A percentile compares a stretch with the other conserved stretches of the same genome.
Conservation (phyloP, 2,888 invertebrate species). For the Drosophila anomelani region DNA sequence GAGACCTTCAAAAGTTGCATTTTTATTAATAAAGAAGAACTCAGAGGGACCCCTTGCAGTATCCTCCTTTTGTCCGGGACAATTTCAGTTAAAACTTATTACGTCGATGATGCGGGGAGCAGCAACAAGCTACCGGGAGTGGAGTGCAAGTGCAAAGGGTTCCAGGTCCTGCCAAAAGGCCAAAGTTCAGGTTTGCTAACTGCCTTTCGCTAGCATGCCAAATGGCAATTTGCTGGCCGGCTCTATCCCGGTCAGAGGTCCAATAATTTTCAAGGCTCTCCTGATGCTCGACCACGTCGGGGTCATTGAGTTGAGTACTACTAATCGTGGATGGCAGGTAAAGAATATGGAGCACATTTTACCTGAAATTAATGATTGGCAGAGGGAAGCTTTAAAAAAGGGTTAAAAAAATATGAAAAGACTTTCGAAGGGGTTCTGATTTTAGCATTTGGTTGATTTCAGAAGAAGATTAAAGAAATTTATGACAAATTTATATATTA, state of each 20-base stretch:
- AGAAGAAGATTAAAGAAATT: neutral
- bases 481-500: neutral
- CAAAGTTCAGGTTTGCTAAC: slow-evolving; percentile 56
- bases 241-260: slow-evolving; percentile 30
- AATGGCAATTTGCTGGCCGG: slow-evolving; percentile 61
- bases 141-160: slow-evolving; percentile 45
- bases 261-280: slow-evolving; percentile 33
- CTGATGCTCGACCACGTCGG: slow-evolving; percentile 24
- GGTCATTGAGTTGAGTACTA: slow-evolving; percentile 30
- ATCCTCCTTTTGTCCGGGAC: slow-evolving; percentile 58
- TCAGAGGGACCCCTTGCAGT: neutral
- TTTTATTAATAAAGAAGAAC: slow-evolving; percentile 58
- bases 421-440: neutral
- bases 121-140: slow-evolving; percentile 47
- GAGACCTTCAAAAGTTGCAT: slow-evolving; percentile 37
- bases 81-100: slow-evolving; percentile 78
- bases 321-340: slow-evolving; percentile 23
- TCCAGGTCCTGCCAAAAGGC: slow-evolving; percentile 26
- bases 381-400: neutral
- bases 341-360: neutral
- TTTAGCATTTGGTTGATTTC: neutral
- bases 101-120: slow-evolving; percentile 56
- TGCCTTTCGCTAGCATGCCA: slow-evolving; percentile 50
- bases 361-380: neutral
- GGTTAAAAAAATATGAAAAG: neutral